Conservation (phyloP, 2,113 vertebrate species). For the Nesoenas mayeri region DNA sequence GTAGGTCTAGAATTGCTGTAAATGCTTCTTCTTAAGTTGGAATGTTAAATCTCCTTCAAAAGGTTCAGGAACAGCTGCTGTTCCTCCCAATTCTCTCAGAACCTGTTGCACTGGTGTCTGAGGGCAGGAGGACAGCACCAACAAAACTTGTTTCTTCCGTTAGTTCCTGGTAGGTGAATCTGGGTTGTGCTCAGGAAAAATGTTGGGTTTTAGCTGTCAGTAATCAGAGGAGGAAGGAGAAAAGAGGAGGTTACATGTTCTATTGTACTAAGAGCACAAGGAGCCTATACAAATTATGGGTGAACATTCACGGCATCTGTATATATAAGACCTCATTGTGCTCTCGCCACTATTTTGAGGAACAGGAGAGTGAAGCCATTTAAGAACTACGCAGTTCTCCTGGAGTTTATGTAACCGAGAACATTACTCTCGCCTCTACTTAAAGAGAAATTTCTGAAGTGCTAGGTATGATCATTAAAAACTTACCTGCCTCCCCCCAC, state of each 20-base stretch:
- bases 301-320: rapidly evolving
- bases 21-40: not conserved
- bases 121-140: not conserved
- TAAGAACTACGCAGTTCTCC: not conserved
- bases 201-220: not conserved
- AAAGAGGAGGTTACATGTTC: not conserved
- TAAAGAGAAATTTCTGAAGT: not conserved
- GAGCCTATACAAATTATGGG: not conserved
- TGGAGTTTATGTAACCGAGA: not conserved
- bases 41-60: not conserved
- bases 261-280: not conserved
- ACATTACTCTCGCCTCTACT: not conserved
- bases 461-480: not conserved
- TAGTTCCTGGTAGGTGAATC: not conserved
- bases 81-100: not conserved
- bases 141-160: not conserved
- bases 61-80: not conserved
- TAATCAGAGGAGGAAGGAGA: not conserved
- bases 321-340: not conserved
- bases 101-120: not conserved
- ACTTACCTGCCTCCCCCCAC: not conserved
- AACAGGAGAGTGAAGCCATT: not conserved
- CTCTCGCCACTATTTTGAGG: not conserved
- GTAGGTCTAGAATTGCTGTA: not conserved
- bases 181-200: not conserved